These are phyloP conservation scores for Cyphomyrus plagiostoma DNA, from an alignment of 2,113 vertebrate species.

Conservation along the genomic window DNA sequence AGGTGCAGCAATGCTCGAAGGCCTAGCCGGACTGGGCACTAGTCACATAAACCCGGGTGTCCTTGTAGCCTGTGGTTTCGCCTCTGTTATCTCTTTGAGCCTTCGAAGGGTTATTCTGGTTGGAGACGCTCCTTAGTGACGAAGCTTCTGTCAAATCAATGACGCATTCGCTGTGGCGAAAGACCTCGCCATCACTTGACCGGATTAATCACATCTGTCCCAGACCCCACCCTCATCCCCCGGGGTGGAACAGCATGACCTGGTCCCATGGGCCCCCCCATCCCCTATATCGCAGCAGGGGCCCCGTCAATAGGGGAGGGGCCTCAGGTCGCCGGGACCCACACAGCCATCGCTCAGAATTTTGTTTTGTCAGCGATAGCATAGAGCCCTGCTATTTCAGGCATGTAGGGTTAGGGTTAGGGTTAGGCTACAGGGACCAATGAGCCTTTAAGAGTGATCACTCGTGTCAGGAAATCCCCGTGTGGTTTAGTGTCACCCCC, in stretches of 20 bases:
- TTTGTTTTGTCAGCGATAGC: neutral
- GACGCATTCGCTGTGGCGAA: neutral
- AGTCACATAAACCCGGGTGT: neutral
- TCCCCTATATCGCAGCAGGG: neutral
- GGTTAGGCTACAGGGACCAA: neutral
- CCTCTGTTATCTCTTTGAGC: neutral
- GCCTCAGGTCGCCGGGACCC: neutral
- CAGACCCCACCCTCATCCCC: neutral
- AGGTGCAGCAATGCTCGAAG: neutral
- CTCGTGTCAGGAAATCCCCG: constrained; percentile 49
- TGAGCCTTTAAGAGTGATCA: constrained; percentile 22
- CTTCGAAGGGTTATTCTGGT: neutral
- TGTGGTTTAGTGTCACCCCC: constrained; percentile 36
- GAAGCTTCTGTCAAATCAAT: neutral
- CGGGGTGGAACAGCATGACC: neutral
- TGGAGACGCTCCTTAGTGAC: neutral
- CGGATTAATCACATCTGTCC: neutral
- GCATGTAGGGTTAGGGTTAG: too few relatives aligned
- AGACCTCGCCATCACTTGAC: neutral
- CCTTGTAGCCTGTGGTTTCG: neutral
- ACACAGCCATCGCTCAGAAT: neutral
- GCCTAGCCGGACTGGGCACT: neutral
- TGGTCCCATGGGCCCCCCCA: neutral
- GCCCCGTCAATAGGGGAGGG: neutral
- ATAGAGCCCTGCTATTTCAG: neutral